phyloP scores from a whole-genome alignment of 1,140 invertebrate genomes.

The Drosophila subpulchrella region DNA sequence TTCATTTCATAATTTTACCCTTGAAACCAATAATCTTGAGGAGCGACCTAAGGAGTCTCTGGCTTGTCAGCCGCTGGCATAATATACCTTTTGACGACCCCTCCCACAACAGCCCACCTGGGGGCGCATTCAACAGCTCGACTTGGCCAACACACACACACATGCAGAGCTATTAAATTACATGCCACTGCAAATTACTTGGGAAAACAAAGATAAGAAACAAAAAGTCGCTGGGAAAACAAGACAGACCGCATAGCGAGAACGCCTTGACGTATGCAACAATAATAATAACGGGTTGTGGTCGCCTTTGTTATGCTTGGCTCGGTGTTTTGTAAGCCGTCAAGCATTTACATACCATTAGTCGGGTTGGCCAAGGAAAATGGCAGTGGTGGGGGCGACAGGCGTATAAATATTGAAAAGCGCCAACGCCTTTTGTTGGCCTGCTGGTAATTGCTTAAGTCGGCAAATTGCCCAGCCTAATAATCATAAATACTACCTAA shows the following conservation, averaged over 20 bases:
- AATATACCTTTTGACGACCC: conserved; percentile 49
- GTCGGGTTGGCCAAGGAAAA: background rate
- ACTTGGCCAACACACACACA: conserved; percentile 11
- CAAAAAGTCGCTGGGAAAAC: conserved; percentile 25
- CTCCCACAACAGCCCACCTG: conserved; percentile 27
- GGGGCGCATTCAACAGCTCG: conserved; percentile 51
- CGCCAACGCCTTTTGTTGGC: conserved; percentile 55
- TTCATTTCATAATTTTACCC: conserved; percentile 65
- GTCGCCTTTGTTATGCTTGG: conserved; percentile 52
- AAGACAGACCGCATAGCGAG: conserved; percentile 30
- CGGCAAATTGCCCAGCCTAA: conserved; percentile 62
- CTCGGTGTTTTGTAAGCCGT: conserved; percentile 51
- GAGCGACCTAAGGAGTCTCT: conserved; percentile 25
- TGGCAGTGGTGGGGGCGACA: conserved; percentile 10
- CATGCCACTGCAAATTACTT: conserved; percentile 60
- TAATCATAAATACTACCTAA: conserved; percentile 56
- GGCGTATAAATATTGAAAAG: conserved; percentile 66
- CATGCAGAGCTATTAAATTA: conserved; percentile 58
- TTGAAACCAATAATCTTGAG: conserved; percentile 61
- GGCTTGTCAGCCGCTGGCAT: conserved; percentile 43
- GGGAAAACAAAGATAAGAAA: conserved; percentile 51
- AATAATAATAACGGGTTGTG: conserved; percentile 65
- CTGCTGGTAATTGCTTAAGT: conserved; percentile 62
- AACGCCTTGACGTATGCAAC: conserved; percentile 60
- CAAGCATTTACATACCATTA: conserved; percentile 66